These are phyloP conservation scores for Baryphthengus martii DNA, from an alignment of 2,113 vertebrate species.

Conservation along the genomic window DNA sequence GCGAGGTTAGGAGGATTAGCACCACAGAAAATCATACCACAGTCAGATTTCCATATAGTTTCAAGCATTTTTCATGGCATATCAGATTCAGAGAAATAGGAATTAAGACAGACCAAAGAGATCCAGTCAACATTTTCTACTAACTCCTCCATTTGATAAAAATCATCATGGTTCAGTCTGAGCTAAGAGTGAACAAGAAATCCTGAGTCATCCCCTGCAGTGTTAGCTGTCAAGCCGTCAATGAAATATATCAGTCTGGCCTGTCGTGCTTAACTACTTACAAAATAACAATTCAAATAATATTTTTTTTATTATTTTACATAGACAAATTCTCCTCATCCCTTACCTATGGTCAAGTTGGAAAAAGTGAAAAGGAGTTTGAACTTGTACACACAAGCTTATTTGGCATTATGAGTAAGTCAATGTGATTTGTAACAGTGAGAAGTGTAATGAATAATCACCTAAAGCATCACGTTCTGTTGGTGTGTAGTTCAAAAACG, in stretches of 20 bases:
- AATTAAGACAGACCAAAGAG: neutral
- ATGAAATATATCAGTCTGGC: slow-evolving; percentile 17
- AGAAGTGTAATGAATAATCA: neutral
- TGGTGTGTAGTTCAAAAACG: neutral
- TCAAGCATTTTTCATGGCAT: neutral
- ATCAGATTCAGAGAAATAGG: neutral
- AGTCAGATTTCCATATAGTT: neutral
- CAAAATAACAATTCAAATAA: neutral
- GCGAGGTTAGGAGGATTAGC: neutral
- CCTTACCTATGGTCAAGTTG: neutral
- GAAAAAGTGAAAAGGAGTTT: neutral
- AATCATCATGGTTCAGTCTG: neutral
- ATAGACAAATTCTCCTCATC: neutral
- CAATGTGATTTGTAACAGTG: neutral
- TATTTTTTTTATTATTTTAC: neutral
- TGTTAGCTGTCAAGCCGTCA: slow-evolving; percentile 19
- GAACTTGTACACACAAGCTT: neutral
- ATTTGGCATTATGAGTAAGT: neutral
- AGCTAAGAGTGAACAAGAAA: neutral
- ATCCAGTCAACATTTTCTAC: neutral
- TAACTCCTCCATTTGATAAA: neutral
- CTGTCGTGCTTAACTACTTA: neutral
- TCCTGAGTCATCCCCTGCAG: slow-evolving; percentile 11
- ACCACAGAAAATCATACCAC: neutral
- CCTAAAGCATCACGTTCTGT: too few relatives aligned